Conservation (phyloP, 1,140 invertebrate species). For the Diorhabda sublineata region DNA sequence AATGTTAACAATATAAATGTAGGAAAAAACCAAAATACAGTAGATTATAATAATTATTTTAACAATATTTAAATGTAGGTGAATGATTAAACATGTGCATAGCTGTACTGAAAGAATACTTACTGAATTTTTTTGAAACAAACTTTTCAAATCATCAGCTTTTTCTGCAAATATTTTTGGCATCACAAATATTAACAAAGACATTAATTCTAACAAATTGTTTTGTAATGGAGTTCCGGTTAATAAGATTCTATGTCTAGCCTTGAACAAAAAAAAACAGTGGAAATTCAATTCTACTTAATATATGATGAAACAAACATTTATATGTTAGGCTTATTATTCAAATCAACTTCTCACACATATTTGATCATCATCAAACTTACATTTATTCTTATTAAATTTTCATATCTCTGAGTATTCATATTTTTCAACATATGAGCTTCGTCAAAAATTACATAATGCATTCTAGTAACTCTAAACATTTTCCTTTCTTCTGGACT, state of each 20-base stretch:
- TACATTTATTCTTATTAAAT: slow-evolving; percentile 83
- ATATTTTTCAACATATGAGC: slow-evolving; percentile 98
- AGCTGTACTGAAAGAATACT: slow-evolving; percentile 35
- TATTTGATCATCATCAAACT: slow-evolving; percentile 20
- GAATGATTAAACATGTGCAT: background rate
- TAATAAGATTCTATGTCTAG: slow-evolving; percentile 74
- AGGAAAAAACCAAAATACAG: too few relatives aligned
- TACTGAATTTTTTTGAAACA: slow-evolving; percentile 73
- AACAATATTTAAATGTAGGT: background rate
- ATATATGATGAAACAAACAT: too few relatives aligned
- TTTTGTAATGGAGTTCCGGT: slow-evolving; percentile 95
- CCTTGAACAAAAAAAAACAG: slow-evolving; percentile 50
- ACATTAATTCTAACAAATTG: slow-evolving; percentile 93
- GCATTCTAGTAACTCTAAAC: slow-evolving; percentile 82
- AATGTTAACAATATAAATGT: too few relatives aligned
- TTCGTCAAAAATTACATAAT: slow-evolving; percentile 95
- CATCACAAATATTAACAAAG: slow-evolving; percentile 92
- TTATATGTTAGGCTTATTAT: too few relatives aligned
- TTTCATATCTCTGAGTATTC: slow-evolving; percentile 84
- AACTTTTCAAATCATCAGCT: slow-evolving; percentile 79
- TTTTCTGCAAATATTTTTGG: slow-evolving; percentile 88
- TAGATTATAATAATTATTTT: too few relatives aligned
- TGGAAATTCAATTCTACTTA: too few relatives aligned
- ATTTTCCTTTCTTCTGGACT: slow-evolving; percentile 85
- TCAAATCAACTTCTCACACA: too few relatives aligned